Base-by-base conservation (phyloP, 2,113 vertebrate genomes). In the Ranitomeya variabilis region DNA sequence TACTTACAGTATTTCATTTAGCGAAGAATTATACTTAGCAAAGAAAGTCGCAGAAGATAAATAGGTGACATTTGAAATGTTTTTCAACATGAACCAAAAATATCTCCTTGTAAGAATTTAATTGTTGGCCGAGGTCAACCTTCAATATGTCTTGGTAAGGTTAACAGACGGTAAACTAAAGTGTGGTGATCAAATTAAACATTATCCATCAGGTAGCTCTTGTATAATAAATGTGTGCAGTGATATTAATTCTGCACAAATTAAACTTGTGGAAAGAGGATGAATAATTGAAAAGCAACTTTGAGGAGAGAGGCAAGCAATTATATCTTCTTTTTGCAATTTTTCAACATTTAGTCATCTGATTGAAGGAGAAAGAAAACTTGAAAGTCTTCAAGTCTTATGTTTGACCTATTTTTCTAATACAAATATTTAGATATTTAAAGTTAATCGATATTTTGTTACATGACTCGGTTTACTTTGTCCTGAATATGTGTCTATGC, bases 241-340 rank as follows among this genome's bases (percentile, higher is more conserved):
- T 88, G 69, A 19, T 87, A 86, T 86, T 90, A 90, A 87, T 77
- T 80, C 19, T 89, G 9, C 37, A 52, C 88, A 90, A 92, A 90
- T 91, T 86, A 95, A 93, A 92, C 94, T 95, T 92, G 92, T 90
- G 81, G 86, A 66, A 83, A 93, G 90, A 87, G 91, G 90, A 84
- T 57, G 86, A 91, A 86, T 91, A 91, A 93, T 90, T 89, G 54
- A 91, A 57, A 90, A 89, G 89, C 91, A 91, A 94, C 92, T 73
- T 87, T 64, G 88, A 86, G 92, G 89, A 91, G 91, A 87, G 90
- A 93, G 89, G 91, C 91, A 88, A 90, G 52, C 18, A 89, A 92
- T 91, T 86, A 59, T 92, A 90, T 91, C 90, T 90, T 92, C 90
- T 92, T 94, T 90, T 87, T 89, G 92, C 92, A 95, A 90, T 92